Conservation (phyloP, 2,797 vertebrate genomes). For the Neostethus bicornis region DNA sequence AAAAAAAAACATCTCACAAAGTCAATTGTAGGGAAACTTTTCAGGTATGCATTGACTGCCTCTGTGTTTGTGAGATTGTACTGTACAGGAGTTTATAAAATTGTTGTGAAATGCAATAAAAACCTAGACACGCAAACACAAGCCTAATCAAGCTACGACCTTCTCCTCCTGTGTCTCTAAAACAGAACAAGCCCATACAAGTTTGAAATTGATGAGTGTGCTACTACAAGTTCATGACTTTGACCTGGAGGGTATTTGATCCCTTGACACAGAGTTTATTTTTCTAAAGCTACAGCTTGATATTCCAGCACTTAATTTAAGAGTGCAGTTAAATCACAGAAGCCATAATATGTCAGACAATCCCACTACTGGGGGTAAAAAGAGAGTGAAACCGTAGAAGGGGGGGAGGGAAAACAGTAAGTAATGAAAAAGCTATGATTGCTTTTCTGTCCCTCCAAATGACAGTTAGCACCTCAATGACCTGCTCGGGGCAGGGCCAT, state of each 20-base stretch:
- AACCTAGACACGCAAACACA: slow-evolving; percentile 48
- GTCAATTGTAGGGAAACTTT: slow-evolving; percentile 3
- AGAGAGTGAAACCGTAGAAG: slow-evolving; percentile 83
- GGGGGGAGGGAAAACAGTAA: slow-evolving; percentile 95
- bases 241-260: slow-evolving; percentile 87
- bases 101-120: slow-evolving; percentile 41
- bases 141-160: slow-evolving; percentile 70
- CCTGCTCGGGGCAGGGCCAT: slow-evolving; percentile 96
- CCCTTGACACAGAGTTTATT: slow-evolving; percentile 93
- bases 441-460: slow-evolving; percentile 99
- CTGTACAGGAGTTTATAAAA: slow-evolving; percentile 37
- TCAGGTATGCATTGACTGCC: slow-evolving; percentile 17
- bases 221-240: slow-evolving; percentile 84
- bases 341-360: slow-evolving; percentile 98
- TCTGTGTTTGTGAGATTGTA: slow-evolving; percentile 8
- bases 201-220: slow-evolving; percentile 84
- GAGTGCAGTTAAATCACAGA: slow-evolving; percentile 99
- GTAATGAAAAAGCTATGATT: slow-evolving; percentile 99
- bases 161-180: slow-evolving; percentile 68
- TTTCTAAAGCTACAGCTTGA: slow-evolving; percentile 94
- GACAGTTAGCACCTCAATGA: slow-evolving; percentile 99
- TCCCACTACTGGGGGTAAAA: slow-evolving; percentile 89
- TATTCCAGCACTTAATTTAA: slow-evolving; percentile 99
- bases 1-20: background rate
- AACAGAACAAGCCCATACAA: slow-evolving; percentile 81